Evolutionary conservation across 2,797 vertebrate species (phyloP).

Genomic region (Phrynocephalus forsythii): DNA sequence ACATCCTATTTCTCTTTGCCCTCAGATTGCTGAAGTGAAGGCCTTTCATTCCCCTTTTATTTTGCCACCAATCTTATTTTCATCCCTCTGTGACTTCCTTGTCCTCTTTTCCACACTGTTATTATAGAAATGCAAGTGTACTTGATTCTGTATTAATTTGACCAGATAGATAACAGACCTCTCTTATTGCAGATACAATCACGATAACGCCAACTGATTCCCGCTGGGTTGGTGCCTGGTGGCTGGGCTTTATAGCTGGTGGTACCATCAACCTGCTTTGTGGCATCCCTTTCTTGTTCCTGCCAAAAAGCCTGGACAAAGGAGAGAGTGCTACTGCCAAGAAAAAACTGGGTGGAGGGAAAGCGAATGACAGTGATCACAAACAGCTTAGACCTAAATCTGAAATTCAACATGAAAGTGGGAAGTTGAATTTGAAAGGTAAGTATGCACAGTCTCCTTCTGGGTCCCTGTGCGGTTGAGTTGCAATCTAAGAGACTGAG

Average conservation of each 20-base stretch:
- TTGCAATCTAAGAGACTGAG: neutral
- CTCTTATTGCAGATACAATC: slow-evolving; percentile 81
- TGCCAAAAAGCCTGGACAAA: slow-evolving; percentile 82
- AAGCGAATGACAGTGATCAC: slow-evolving; percentile 7
- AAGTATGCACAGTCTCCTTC: slow-evolving; percentile 42
- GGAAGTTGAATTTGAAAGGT: slow-evolving; percentile 60
- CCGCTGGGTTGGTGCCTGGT: slow-evolving; percentile 97
- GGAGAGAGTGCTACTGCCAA: slow-evolving; percentile 37
- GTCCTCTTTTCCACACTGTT: neutral
- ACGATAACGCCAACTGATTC: slow-evolving; percentile 87
- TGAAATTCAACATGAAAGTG: slow-evolving; percentile 14
- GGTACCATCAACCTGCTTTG: slow-evolving; percentile 79
- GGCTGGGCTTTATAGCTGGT: slow-evolving; percentile 87
- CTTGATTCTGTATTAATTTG: neutral
- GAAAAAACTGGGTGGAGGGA: slow-evolving; percentile 12
- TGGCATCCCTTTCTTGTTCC: slow-evolving; percentile 90
- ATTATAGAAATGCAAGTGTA: neutral
- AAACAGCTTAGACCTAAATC: neutral
- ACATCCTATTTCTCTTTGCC: neutral
- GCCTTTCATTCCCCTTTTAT: neutral
- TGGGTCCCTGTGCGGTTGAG: neutral
- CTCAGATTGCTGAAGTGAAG: neutral
- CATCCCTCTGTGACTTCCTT: neutral
- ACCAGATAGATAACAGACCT: neutral
- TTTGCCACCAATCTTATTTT: neutral